Percentiles rank a stretch among this genome's conserved stretches.
phyloP scores from a whole-genome alignment of 2,113 vertebrate species.

The Eupsittula cactorum region DNA sequence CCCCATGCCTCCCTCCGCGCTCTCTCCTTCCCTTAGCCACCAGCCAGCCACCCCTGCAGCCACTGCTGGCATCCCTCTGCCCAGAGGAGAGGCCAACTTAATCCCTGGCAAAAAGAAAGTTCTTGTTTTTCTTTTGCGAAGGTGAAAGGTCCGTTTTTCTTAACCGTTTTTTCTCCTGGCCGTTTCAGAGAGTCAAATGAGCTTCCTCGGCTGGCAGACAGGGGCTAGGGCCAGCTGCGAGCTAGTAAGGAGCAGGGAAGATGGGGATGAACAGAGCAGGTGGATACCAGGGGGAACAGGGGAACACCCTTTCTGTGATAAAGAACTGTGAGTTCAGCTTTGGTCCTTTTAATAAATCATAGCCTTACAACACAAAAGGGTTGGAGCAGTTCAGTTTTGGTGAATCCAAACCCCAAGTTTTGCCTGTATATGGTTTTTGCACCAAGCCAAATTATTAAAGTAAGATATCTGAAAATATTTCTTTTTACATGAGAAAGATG shows the following conservation, averaged over 20 bases:
- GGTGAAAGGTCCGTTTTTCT: neutral
- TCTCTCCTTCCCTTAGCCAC: neutral
- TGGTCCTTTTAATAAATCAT: neutral
- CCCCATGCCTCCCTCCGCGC: neutral
- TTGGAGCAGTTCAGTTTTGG: neutral
- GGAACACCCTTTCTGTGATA: neutral
- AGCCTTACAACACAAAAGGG: neutral
- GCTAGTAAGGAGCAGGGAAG: neutral
- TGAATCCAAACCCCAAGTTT: neutral
- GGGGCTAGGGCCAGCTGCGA: neutral
- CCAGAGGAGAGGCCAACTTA: neutral
- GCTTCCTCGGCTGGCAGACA: neutral
- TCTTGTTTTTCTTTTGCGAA: neutral
- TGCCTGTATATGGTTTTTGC: neutral
- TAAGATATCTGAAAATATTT: neutral
- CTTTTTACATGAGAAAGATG: neutral
- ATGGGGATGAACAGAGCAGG: neutral
- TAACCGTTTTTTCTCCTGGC: rapidly evolving
- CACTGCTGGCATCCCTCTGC: neutral
- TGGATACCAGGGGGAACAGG: neutral
- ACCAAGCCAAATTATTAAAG: neutral
- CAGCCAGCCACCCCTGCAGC: neutral
- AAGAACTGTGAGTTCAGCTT: neutral
- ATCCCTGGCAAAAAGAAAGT: neutral
- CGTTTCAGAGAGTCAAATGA: neutral